A percentile compares a stretch with the other conserved stretches of the same genome.
Conservation (phyloP, 2,113 vertebrate species). For the Columbina picui region DNA sequence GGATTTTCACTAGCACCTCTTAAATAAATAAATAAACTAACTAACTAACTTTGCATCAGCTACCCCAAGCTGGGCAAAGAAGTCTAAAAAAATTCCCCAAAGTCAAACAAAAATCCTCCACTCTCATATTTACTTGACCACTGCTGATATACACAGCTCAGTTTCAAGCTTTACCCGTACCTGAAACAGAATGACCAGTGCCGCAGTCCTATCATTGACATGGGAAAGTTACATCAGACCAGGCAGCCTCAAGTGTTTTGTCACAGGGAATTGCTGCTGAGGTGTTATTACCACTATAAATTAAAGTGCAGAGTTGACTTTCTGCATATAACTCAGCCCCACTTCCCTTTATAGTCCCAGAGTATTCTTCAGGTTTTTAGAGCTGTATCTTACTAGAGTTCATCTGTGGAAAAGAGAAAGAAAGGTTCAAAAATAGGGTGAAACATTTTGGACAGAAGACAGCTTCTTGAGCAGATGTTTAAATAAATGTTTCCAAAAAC, state of each 20-base stretch:
- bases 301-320: background rate
- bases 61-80: background rate
- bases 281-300: background rate
- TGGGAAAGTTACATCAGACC: background rate
- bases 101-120: background rate
- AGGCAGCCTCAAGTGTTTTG: background rate
- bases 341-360: background rate
- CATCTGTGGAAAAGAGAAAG: background rate
- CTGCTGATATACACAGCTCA: background rate
- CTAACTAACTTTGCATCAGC: background rate
- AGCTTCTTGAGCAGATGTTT: slow-evolving; percentile 22
- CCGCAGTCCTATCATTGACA: background rate
- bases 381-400: background rate
- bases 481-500: slow-evolving; percentile 5
- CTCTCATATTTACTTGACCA: background rate
- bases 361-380: background rate
- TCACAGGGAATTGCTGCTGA: background rate
- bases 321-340: background rate
- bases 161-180: background rate
- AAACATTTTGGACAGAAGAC: background rate
- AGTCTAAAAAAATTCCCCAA: background rate
- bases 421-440: background rate
- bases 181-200: background rate
- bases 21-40: background rate
- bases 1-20: background rate